Evolutionary conservation across 92 coral and sea anemone species (phyloP).

Genomic region (Porites lobata): DNA sequence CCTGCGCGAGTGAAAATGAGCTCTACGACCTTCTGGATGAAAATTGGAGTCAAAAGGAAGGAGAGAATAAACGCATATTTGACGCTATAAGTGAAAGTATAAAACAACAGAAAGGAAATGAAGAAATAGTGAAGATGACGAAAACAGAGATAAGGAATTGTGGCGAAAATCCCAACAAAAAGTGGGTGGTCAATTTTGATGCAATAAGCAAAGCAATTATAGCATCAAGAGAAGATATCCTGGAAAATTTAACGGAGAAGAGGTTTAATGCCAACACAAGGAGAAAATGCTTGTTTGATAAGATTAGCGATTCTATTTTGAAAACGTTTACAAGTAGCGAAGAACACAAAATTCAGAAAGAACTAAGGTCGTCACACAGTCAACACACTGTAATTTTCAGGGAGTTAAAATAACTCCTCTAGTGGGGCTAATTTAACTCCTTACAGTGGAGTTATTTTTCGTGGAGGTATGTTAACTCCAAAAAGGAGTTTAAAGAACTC

Average conservation of each 20-base stretch:
- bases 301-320: neutral
- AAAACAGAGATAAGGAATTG: neutral
- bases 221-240: neutral
- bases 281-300: slow-evolving; percentile 32
- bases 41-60: neutral
- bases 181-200: slow-evolving; percentile 15
- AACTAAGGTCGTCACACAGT: neutral
- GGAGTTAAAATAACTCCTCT: too few relatives aligned
- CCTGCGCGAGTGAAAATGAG: slow-evolving; percentile 22
- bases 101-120: neutral
- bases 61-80: neutral
- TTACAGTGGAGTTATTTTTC: too few relatives aligned
- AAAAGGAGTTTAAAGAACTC: too few relatives aligned
- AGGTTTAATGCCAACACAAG: neutral
- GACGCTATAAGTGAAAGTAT: slow-evolving; percentile 17
- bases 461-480: too few relatives aligned
- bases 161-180: neutral
- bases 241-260: neutral
- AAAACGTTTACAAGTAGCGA: too few relatives aligned
- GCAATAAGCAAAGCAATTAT: slow-evolving; percentile 26
- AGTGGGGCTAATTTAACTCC: too few relatives aligned
- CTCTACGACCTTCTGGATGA: slow-evolving; percentile 4
- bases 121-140: neutral
- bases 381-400: too few relatives aligned
- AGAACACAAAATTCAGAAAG: neutral